Percentiles rank a stretch among this genome's conserved stretches.
phyloP scores from a whole-genome alignment of 1,140 invertebrate species.

The Homarus americanus region DNA sequence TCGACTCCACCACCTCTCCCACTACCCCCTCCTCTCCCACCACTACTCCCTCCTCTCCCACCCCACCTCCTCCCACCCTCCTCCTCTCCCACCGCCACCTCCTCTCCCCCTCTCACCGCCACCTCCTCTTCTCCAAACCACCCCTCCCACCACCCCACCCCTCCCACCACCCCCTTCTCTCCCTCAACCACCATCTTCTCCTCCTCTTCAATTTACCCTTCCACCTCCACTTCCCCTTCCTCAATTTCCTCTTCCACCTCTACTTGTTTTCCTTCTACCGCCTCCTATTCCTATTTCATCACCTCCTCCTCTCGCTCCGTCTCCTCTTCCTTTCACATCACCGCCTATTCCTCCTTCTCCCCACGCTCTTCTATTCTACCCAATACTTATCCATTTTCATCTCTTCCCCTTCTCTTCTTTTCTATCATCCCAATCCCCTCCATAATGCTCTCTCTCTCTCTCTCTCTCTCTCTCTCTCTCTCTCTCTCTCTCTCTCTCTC shows the following conservation, averaged over 20 bases:
- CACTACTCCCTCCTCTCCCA: too few relatives aligned
- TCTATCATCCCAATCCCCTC: not conserved
- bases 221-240: not conserved
- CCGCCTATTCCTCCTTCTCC: not conserved
- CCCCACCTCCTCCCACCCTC: too few relatives aligned
- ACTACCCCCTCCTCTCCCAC: too few relatives aligned
- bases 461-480: not conserved
- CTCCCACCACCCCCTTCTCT: too few relatives aligned
- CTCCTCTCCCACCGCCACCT: too few relatives aligned
- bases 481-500: not conserved
- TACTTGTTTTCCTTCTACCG: not conserved
- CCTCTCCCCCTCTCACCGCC: not conserved
- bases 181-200: not conserved
- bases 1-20: too few relatives aligned
- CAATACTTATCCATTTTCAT: not conserved
- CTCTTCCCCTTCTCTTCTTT: not conserved
- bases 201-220: not conserved
- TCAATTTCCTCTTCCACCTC: not conserved
- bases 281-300: not conserved
- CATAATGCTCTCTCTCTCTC: not conserved
- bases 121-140: not conserved
- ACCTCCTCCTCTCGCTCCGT: not conserved
- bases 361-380: not conserved
- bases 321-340: not conserved
- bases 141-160: too few relatives aligned